Base-by-base conservation (phyloP, 2,888 invertebrate genomes). In the Anoplius nigerrimus region DNA sequence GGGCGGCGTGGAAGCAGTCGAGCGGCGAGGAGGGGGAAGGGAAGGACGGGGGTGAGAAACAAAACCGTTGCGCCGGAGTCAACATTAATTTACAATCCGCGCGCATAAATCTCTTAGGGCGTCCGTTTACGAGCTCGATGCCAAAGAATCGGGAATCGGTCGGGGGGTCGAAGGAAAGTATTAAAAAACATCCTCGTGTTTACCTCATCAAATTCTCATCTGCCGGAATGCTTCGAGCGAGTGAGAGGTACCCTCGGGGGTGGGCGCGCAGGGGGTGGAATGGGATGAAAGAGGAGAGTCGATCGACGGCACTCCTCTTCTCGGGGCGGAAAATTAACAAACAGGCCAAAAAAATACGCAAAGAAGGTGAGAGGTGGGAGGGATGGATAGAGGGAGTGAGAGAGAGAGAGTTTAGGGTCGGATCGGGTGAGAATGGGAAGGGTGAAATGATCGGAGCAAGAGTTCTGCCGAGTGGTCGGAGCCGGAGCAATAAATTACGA, bases 151-250 rank as follows among this genome's bases (percentile, higher is more conserved):
- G 58, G 48, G 43, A 70, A 62, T 64, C 58, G 48, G 54, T 62
- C 34, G 58, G 48, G 57, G 46, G 21, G 65, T 18, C 46, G 66
- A 63, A 45, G 51, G 48, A 51, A 64, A 66, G 66, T 74, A 76
- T 79, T 76, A 75, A 78, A 74, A 74, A 79, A 74, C 67, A 69
- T 61, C 66, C 58, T 52, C 62, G 69, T 81, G 81, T 82, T 84
- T 83, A 80, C 77, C 81, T 80, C 84, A 80, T 84, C 79, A 84
- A 80, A 83, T 79, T 73, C 78, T 74, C 81, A 82, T 84, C 81
- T 70, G 71, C 53, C 59, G 66, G 72, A 77, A 76, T 69, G 66
- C 69, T 56, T 63, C 24, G 24, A 20, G n/a, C 42, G n/a, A 55
- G 24, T 55, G 58, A 22, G 57, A 57, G 4, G 21, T 16, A 16